phyloP scores from a whole-genome alignment of 2,888 invertebrate species.

The Phragmatobia fuliginosa region DNA sequence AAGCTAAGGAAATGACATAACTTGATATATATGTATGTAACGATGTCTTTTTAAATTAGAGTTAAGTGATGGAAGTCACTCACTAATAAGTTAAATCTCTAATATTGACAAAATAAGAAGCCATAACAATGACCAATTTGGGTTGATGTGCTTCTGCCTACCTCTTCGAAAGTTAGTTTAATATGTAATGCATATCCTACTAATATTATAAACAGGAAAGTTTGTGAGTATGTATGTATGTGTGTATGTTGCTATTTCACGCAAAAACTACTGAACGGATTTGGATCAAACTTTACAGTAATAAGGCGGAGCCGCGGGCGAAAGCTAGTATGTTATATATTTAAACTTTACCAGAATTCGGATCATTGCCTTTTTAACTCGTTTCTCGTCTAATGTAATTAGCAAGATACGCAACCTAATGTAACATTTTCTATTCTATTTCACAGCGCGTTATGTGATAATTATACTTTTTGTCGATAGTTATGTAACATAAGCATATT shows the following conservation, averaged over 20 bases:
- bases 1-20: neutral
- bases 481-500: slow-evolving; percentile 37
- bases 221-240: too few relatives aligned
- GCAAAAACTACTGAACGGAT: too few relatives aligned
- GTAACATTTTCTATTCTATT: slow-evolving; percentile 44
- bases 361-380: slow-evolving; percentile 3
- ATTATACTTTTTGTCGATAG: slow-evolving; percentile 36
- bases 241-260: too few relatives aligned
- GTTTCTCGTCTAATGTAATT: slow-evolving; percentile 21
- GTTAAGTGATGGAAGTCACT: slow-evolving; percentile 37
- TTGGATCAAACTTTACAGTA: too few relatives aligned
- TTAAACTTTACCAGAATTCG: neutral
- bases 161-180: too few relatives aligned
- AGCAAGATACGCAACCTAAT: slow-evolving; percentile 25
- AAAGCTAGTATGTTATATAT: neutral
- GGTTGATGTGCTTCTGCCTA: too few relatives aligned
- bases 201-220: too few relatives aligned
- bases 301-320: too few relatives aligned
- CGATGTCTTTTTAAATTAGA: neutral
- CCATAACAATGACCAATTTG: too few relatives aligned
- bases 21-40: neutral
- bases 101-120: too few relatives aligned
- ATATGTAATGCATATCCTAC: too few relatives aligned
- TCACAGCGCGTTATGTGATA: slow-evolving; percentile 42
- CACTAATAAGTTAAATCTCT: too few relatives aligned